Percentiles rank a stretch among this genome's conserved stretches.
These are phyloP conservation scores for Caenorhabditis latens DNA, from an alignment of 1,140 invertebrate species.

Conservation along the genomic window DNA sequence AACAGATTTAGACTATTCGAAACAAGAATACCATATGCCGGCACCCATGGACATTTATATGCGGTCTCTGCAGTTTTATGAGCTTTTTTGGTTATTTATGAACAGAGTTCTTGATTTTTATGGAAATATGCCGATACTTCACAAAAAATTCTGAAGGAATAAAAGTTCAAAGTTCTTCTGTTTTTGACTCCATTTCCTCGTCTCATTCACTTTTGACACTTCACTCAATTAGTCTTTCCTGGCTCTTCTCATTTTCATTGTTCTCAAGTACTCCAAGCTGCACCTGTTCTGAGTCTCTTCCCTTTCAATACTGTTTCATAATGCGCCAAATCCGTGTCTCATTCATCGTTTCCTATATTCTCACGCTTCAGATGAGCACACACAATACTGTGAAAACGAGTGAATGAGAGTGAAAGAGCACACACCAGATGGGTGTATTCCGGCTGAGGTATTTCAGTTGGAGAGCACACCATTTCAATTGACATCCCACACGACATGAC, in stretches of 20 bases:
- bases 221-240: slow-evolving; percentile 27
- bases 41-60: too few species aligned
- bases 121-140: too few species aligned
- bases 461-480: background rate
- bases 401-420: slow-evolving; percentile 1
- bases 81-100: too few species aligned
- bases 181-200: background rate
- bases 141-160: too few species aligned
- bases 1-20: too few species aligned
- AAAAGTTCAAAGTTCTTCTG: background rate
- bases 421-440: slow-evolving; percentile 49
- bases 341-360: background rate
- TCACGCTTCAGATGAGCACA: slow-evolving; percentile 51
- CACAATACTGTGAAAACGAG: slow-evolving; percentile 25
- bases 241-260: background rate
- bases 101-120: too few species aligned
- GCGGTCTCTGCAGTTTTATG: too few species aligned
- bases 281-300: background rate
- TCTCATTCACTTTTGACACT: background rate
- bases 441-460: slow-evolving; percentile 43
- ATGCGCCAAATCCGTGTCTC: slow-evolving; percentile 20
- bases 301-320: background rate
- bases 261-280: slow-evolving; percentile 44
- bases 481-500: slow-evolving; percentile 45
- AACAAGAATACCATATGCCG: too few species aligned